These are phyloP conservation scores for Sebastes cheni DNA, from an alignment of 2,797 vertebrate species.

Conservation along the genomic window DNA sequence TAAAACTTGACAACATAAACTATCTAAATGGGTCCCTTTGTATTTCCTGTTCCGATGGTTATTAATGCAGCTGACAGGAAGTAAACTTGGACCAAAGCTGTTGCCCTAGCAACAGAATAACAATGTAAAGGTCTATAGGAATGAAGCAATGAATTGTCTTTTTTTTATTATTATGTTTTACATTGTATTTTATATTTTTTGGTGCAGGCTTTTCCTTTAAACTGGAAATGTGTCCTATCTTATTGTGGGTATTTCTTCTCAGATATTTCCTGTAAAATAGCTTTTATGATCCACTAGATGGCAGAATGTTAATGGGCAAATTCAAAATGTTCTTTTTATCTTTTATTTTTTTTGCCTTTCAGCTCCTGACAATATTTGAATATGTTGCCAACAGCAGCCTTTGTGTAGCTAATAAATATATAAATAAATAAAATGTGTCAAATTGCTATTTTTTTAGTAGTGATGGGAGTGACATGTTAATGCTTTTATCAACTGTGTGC, in stretches of 20 bases:
- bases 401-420: too few relatives aligned
- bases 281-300: constrained; percentile 46
- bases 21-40: too few relatives aligned
- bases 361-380: background rate
- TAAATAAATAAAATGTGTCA: background rate
- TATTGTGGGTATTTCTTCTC: too few relatives aligned
- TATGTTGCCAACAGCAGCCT: background rate
- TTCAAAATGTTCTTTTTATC: background rate
- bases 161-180: background rate
- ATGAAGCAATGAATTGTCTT: too few relatives aligned
- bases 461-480: background rate
- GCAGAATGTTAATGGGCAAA: background rate
- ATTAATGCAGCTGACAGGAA: too few relatives aligned
- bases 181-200: background rate
- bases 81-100: too few relatives aligned
- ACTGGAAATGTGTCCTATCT: background rate
- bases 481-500: background rate
- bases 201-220: background rate
- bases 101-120: too few relatives aligned
- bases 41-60: too few relatives aligned
- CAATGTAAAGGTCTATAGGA: too few relatives aligned
- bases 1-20: too few relatives aligned
- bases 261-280: background rate
- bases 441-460: background rate
- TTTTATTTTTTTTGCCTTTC: background rate